These are phyloP conservation scores for Hemichromis elongatus DNA, from an alignment of 2,113 vertebrate genomes.

Conservation along the genomic window DNA sequence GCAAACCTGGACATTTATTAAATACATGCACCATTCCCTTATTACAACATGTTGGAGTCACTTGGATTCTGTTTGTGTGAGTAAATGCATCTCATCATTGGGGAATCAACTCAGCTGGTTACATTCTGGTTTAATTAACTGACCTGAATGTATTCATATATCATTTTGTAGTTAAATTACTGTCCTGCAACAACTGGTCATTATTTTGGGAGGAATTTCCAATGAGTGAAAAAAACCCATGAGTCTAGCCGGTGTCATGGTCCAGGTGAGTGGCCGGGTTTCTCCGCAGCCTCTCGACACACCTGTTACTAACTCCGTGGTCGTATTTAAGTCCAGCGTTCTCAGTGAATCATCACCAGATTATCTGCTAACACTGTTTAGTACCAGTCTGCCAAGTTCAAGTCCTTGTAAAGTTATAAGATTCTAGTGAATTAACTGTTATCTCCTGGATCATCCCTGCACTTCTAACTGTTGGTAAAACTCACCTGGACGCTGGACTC, in stretches of 20 bases:
- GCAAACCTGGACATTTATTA: too few relatives aligned
- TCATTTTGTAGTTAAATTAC: background rate
- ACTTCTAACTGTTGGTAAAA: background rate
- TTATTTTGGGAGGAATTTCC: background rate
- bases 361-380: background rate
- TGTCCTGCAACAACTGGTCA: background rate
- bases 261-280: background rate
- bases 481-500: background rate
- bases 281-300: background rate
- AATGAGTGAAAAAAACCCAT: fast-evolving
- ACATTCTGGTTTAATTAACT: background rate
- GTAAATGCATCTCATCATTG: background rate
- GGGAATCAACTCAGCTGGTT: background rate
- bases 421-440: background rate
- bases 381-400: background rate
- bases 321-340: background rate
- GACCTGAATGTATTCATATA: background rate
- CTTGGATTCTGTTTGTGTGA: background rate
- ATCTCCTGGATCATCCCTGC: background rate
- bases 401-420: background rate
- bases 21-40: background rate
- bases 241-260: background rate
- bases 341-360: background rate
- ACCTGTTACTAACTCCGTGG: background rate
- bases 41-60: background rate